Conservation (phyloP, 2,797 vertebrate genomes). For the Gymnothorax javanicus region DNA sequence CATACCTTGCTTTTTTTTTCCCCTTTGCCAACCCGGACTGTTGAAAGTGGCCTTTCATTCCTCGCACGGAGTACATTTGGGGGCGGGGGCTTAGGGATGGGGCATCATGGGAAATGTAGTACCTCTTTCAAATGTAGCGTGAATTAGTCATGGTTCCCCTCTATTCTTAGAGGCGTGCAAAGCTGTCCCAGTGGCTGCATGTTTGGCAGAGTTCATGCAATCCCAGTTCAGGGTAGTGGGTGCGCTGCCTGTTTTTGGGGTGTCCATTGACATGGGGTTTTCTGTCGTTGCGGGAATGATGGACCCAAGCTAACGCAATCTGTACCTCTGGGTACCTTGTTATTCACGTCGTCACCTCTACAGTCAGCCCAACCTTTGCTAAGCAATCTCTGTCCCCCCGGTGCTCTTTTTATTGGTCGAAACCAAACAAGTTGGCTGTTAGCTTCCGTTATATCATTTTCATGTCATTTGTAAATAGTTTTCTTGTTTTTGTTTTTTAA, state of each 20-base stretch:
- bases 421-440: neutral
- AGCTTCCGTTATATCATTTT: neutral
- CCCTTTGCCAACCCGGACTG: neutral
- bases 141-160: no score
- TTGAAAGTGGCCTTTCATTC: neutral
- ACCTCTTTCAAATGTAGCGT: neutral
- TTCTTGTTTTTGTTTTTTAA: neutral
- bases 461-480: slow-evolving; percentile 9
- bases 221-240: neutral
- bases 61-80: neutral
- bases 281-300: neutral
- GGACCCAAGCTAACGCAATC: neutral
- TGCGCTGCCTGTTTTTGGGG: no score
- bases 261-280: neutral
- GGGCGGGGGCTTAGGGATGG: neutral
- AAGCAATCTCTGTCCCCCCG: neutral
- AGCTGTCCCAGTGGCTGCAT: neutral
- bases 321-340: neutral
- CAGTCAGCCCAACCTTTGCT: neutral
- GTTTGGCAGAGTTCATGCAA: neutral
- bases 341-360: neutral
- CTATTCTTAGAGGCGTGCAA: no score
- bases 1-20: neutral
- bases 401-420: neutral
- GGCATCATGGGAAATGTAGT: slow-evolving; percentile 46